Conservation (phyloP, 2,888 invertebrate genomes). For the Drosophila yooni region DNA sequence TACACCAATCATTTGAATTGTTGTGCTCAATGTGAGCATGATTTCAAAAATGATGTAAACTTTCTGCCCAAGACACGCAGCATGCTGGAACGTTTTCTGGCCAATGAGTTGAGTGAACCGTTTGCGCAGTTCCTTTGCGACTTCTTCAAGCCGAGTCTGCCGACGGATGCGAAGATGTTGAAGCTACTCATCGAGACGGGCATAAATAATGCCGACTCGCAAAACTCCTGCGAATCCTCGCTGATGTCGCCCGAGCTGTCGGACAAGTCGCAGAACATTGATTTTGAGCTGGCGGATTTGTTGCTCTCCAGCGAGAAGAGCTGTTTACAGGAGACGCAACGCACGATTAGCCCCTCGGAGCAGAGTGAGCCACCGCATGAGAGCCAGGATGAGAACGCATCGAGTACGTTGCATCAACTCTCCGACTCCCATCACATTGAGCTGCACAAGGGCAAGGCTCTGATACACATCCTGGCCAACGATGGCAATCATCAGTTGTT, state of each 20-base stretch:
- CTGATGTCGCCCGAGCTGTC: conserved; percentile 85
- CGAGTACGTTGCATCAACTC: conserved; percentile 83
- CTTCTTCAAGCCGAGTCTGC: conserved; percentile 87
- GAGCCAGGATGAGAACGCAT: conserved; percentile 84
- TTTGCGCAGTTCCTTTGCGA: conserved; percentile 85
- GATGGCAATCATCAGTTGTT: conserved; percentile 90
- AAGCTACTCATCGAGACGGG: conserved; percentile 91
- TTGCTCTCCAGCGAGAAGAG: conserved; percentile 84
- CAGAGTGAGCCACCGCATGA: conserved; percentile 84
- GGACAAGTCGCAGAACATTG: conserved; percentile 85
- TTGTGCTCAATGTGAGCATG: conserved; percentile 84
- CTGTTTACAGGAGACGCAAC: conserved; percentile 83
- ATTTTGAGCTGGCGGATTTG: conserved; percentile 85
- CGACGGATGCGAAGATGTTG: conserved; percentile 89
- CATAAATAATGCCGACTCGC: conserved; percentile 86
- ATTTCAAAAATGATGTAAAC: conserved; percentile 84
- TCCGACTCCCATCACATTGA: conserved; percentile 85
- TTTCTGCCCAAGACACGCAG: conserved; percentile 83
- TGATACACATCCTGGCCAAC: conserved; percentile 91
- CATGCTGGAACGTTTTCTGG: conserved; percentile 85
- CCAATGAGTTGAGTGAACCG: conserved; percentile 84
- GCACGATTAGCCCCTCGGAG: conserved; percentile 84
- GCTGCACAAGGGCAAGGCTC: conserved; percentile 87
- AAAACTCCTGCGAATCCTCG: conserved; percentile 85
- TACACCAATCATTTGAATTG: conserved; percentile 86